Evolutionary conservation across 2,888 invertebrate species (phyloP), one percentile per base, ranked within the genome.

Genomic region (Scaptomyza tumidula): DNA sequence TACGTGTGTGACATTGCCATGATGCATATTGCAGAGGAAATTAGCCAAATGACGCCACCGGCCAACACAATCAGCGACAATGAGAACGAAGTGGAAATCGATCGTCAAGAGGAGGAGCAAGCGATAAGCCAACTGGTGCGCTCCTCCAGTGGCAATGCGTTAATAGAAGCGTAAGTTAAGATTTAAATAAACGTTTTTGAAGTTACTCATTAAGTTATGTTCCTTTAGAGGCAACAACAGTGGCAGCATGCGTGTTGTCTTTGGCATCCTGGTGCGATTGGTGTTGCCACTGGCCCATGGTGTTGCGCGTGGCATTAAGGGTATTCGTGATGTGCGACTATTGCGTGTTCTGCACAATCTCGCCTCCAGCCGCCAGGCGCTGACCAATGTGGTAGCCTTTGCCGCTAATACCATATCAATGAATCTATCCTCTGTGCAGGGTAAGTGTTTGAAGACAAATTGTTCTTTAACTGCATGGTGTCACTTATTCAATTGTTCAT

Each of bases 391-490:
- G 70, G 72, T 92, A 39, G 92, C 92, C 9, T 92, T 90, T 80
- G 92, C 91, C 3, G 92, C 92, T 13, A 92, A 92, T 66, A 91
- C 90, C 6, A 90, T 92, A 61, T 92, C 92, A 29, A 69, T 92
- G 78, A 90, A 92, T 66, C 78, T 91, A 55, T 92, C 92, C 19
- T 90, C 91, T 0, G 92, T 92, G 35, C 92, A 92, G 84, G 92
- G 92, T 92, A 71, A 75, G 80, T 75, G 0, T n/a, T n/a, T 52
- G 10, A n/a, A 35, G 13, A 35, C 31, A 29, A 45, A 24, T 24
- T 50, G 19, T 10, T 10, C 6, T 14, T 33, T 14, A 24, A 16
- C 6, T 19, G 44, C 31, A 35, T 33, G 46, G 31, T 6, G 46
- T 39, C 49, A 58, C 48, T 52, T 52, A 59, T 27, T 52, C 62